A percentile compares a stretch with the other conserved stretches of the same genome.
Evolutionary conservation across 2,797 vertebrate genomes (phyloP).

Genomic region (Pogoniulus pusillus): DNA sequence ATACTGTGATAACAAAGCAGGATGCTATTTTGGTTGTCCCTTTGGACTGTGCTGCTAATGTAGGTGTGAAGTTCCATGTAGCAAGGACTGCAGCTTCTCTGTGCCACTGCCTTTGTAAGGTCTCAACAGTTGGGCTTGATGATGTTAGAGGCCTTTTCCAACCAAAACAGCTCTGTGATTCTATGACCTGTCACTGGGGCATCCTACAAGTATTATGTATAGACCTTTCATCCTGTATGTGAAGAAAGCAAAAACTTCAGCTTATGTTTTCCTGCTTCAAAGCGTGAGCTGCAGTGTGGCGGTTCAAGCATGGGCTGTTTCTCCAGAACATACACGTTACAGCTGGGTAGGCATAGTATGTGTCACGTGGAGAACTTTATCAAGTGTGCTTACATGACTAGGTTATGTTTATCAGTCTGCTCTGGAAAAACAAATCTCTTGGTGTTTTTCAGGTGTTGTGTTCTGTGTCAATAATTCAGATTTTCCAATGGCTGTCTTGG

Average conservation of each 20-base stretch:
- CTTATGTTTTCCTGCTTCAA: constrained; percentile 9
- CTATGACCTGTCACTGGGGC: neutral
- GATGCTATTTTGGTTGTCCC: neutral
- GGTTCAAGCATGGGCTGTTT: neutral
- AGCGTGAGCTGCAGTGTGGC: neutral
- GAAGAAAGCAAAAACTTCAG: neutral
- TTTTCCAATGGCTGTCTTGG: constrained; percentile 12
- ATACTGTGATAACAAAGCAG: neutral
- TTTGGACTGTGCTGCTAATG: neutral
- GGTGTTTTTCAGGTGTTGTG: neutral
- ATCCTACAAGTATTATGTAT: fast-evolving
- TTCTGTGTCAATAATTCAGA: constrained; percentile 23
- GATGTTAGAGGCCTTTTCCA: no score
- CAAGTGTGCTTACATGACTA: neutral
- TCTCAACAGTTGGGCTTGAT: no score
- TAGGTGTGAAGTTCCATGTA: fast-evolving
- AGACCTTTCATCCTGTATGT: neutral
- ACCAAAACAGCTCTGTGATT: no score
- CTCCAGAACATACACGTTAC: neutral
- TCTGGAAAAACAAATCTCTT: constrained; percentile 25
- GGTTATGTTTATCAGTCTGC: constrained; percentile 20
- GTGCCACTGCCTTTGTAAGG: neutral
- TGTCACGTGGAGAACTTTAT: neutral
- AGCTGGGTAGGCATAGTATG: neutral
- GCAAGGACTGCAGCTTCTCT: neutral